Evolutionary conservation across 2,888 invertebrate species (phyloP).

Genomic region (Peribatodes rhomboidaria): DNA sequence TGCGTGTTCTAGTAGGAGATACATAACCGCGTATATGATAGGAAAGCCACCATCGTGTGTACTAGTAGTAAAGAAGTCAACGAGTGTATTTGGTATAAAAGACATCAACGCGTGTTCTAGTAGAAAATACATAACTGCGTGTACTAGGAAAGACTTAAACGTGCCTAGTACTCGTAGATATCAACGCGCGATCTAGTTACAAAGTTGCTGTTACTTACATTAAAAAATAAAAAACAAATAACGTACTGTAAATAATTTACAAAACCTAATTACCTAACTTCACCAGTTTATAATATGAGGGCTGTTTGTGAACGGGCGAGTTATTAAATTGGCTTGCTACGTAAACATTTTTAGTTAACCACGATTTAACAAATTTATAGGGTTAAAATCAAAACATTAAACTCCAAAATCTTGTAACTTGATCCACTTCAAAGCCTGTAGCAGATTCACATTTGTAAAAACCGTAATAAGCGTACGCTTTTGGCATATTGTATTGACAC

Average conservation of each 20-base stretch:
- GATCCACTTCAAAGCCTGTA: slow-evolving; percentile 61
- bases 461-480: slow-evolving; percentile 81
- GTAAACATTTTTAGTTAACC: too few relatives aligned
- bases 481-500: slow-evolving; percentile 86
- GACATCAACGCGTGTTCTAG: slow-evolving; percentile 15
- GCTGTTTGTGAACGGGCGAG: too few relatives aligned
- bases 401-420: slow-evolving; percentile 41
- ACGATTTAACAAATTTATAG: too few relatives aligned
- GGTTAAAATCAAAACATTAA: too few relatives aligned
- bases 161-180: neutral
- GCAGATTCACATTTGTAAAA: slow-evolving; percentile 82
- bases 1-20: neutral
- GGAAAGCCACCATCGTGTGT: slow-evolving; percentile 22
- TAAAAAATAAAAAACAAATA: too few relatives aligned
- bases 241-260: too few relatives aligned
- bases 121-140: neutral
- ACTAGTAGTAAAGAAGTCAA: neutral
- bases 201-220: too few relatives aligned
- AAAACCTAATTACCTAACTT: too few relatives aligned
- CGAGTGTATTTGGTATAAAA: neutral
- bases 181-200: neutral
- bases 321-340: too few relatives aligned
- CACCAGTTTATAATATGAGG: too few relatives aligned
- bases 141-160: neutral
- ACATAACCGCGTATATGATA: slow-evolving; percentile 8